Base-by-base conservation (phyloP, 2,113 vertebrate species). In the Rhinopomastus cyanomelas region DNA sequence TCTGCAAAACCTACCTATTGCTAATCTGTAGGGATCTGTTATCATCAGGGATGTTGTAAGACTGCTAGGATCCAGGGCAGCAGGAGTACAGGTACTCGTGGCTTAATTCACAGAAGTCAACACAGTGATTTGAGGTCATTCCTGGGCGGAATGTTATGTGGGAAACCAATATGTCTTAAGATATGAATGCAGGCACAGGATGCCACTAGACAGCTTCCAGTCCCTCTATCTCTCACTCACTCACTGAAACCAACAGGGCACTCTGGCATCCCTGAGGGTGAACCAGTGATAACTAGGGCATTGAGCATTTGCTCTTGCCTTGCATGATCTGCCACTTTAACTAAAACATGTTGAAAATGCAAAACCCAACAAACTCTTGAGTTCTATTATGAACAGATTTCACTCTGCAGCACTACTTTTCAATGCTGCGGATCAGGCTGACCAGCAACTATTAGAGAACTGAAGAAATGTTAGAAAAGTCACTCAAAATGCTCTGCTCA, bases 141-240 rank as follows among this genome's bases (percentile, higher is more conserved):
- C 72, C 67, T 57, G 17, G 34, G 7, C 73, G 81, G 90, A 92
- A 92, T 84, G 87, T 16, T 37, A 3, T 3, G 48, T 1, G 42
- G 71, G 64, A 44, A 81, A 10, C 46, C 69, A 9, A 73, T 75
- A 21, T 27, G 13, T 26, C n/a, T 15, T 15, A 4, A 80, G 79
- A 71, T 74, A 17, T 6, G 64, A 56, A 69, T 52, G 93, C 75
- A 83, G 90, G 64, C 80, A 52, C 67, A 16, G 64, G 87, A 48
- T 94, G 75, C 14, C 39, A 61, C 9, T 53, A 4, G 1, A 34
- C 61, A 65, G 39, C 77, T 69, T 83, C 86, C 67, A 79, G 25
- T n/a, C 25, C 51, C 62, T 65, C 1, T 0, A 65, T 74, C 61
- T 34, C 44, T 88, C 51, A 14, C 37, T 64, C 61, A 8, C 27